Base-by-base conservation (phyloP, 1,140 invertebrate species). In the Drosophila baimaii region DNA sequence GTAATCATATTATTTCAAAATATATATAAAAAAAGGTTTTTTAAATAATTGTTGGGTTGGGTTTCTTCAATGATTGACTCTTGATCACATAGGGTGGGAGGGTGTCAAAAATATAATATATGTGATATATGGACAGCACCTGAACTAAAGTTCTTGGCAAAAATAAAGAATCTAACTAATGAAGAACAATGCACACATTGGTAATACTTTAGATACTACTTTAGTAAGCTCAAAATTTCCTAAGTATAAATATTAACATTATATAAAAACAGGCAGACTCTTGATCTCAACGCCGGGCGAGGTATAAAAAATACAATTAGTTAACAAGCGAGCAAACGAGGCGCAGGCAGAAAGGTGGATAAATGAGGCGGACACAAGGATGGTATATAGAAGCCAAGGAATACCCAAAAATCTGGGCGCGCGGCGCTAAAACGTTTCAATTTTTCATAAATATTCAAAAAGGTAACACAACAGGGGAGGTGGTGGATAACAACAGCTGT, bases 401-500 rank as follows among this genome's bases (percentile, higher is more conserved):
- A 76, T 76, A 66, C 73, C 73, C 62, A 72, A 79, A 81, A 82
- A 72, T 76, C 55, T 58, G n/a, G 71, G 37, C 47, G 81, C 73
- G 77, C 85, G 58, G 85, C 77, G 81, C 85, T 89, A 90, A 89
- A 89, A 89, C 85, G 84, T 89, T 89, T 89, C 85, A 90, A 84
- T 89, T 89, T 89, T 89, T 89, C 84, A 89, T 89, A 89, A 89
- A 89, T 89, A 89, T 89, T 89, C 84, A 89, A 89, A 89, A 89
- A 90, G 84, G 84, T 89, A 90, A 77, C 73, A 68, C 72, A 80
- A 59, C 55, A 61, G 41, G 47, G 59, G 59, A 56, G 49, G 35
- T 35, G 51, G 49, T 33, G 71, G 61, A 37, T 71, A 79, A 83
- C 81, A 81, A 64, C 79, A 86, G 75, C 82, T 72, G 83, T 80